phyloP scores from a whole-genome alignment of 2,888 invertebrate genomes.

The Therioaphis trifolii region DNA sequence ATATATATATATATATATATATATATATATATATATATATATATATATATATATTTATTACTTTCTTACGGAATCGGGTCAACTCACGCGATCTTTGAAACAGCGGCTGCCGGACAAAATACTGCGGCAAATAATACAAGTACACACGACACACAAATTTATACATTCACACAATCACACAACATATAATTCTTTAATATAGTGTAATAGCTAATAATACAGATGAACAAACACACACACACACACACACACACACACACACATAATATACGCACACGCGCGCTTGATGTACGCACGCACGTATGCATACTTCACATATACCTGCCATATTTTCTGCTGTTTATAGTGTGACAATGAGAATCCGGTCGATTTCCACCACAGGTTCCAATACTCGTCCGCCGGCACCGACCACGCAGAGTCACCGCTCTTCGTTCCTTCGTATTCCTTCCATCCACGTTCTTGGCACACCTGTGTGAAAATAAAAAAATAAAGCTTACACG shows the following conservation, averaged over 20 bases:
- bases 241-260: no score
- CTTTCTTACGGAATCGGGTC: conserved; percentile 15
- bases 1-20: no score
- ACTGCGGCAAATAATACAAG: not conserved
- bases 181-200: no score
- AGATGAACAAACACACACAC: no score
- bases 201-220: no score
- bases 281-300: not conserved
- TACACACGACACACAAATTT: not conserved
- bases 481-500: not conserved
- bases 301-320: conserved; percentile 68
- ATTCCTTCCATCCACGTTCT: conserved; percentile 82
- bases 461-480: conserved; percentile 69
- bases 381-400: conserved; percentile 74
- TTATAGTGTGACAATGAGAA: conserved; percentile 78
- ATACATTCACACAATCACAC: no score
- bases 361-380: conserved; percentile 86
- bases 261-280: not conserved
- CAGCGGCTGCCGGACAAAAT: no score
- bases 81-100: not conserved
- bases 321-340: conserved; percentile 79
- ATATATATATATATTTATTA: not conserved
- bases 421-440: conserved; percentile 70
- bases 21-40: no score
- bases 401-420: conserved; percentile 46